phyloP scores from a whole-genome alignment of 2,888 invertebrate genomes.

The Automeris io region DNA sequence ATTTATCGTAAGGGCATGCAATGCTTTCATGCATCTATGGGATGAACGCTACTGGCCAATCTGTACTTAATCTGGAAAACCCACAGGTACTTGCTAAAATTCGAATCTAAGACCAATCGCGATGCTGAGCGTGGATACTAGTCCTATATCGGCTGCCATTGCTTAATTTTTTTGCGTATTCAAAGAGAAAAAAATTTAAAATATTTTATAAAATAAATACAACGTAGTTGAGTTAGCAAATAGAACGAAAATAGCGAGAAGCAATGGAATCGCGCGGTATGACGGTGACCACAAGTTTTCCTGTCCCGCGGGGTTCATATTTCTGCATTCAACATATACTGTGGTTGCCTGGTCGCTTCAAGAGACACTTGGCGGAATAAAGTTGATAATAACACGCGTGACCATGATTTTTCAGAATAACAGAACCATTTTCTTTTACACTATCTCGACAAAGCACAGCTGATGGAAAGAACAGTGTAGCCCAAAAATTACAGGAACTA shows the following conservation, averaged over 20 bases:
- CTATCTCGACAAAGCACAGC: constrained; percentile 6
- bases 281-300: not conserved
- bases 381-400: constrained; percentile 28
- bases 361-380: constrained; percentile 28
- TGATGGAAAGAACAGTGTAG: no score
- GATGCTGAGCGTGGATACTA: no score
- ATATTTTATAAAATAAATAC: no score
- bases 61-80: no score
- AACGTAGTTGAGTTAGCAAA: constrained; percentile 3
- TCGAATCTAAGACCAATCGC: no score
- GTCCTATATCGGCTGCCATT: no score
- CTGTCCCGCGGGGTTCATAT: constrained; percentile 32
- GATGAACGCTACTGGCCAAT: no score
- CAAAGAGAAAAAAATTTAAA: not conserved
- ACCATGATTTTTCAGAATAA: constrained; percentile 6
- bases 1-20: no score
- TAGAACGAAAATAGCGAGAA: not conserved
- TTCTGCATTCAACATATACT: constrained; percentile 43
- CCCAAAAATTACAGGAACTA: no score
- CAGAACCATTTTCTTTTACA: not conserved
- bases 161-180: no score
- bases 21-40: no score
- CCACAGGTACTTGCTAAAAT: no score
- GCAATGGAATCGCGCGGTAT: not conserved
- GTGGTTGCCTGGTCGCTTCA: constrained; percentile 28